Evolutionary conservation across 2,797 vertebrate species (phyloP), one percentile per base, ranked within the genome.

Genomic region (Linurgus olivaceus): DNA sequence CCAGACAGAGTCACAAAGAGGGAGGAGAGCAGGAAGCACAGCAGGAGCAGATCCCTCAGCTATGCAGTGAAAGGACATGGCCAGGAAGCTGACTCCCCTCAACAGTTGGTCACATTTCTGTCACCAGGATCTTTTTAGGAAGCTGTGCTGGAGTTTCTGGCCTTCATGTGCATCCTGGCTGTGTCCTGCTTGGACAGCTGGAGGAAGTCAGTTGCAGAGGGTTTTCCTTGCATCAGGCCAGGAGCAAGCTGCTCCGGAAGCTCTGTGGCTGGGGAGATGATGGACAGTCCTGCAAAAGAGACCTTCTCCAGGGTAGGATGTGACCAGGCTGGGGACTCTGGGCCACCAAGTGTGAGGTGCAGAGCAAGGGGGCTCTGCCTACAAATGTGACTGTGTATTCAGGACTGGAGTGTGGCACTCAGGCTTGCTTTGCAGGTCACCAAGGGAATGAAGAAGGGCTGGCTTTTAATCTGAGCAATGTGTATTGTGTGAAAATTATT

Each of bases 401-500:
- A 33, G 54, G 51, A 42, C 54, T 63, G 78, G 59, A 50, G 5
- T 63, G 40, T 73, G 68, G 57, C 26, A 20, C 65, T 73, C 45
- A 28, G 18, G 37, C 31, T 86, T 51, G 17, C 74, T 88, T 86
- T 86, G 45, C 44, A 42, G 21, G 44, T 61, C 63, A 76, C 24
- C 15, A 3, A 68, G 58, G 45, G 29, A 57, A 48, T 0, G 3
- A 79, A 61, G 66, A 59, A 72, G 31, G 63, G 25, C 58, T 92
- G 48, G 29, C 12, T 76, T 77, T 87, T 81, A 29, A 73, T 62
- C 76, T 48, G 76, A 87, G 67, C 75, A 38, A 89, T 81, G 38
- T 71, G 42, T 88, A 25, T 73, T 51, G 40, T 90, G 75, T 96
- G 93, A 78, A 93, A 85, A 71, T 75, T 33, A 12, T 4, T 4